Percentiles rank a stretch among this genome's conserved stretches.
Conservation (phyloP, 1,140 invertebrate species). For the Melanaphis sacchari region DNA sequence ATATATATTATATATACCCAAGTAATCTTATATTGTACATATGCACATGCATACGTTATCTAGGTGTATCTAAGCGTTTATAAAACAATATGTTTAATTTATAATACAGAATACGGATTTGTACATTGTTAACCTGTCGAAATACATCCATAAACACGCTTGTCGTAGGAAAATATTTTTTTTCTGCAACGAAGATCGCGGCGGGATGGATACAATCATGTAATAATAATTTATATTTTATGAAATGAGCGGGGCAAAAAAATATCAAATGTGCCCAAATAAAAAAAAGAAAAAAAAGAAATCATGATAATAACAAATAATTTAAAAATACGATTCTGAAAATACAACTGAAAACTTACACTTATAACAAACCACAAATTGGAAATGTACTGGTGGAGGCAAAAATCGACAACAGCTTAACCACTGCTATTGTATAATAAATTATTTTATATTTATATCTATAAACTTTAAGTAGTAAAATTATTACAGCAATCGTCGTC, state of each 20-base stretch:
- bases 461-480: neutral
- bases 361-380: neutral
- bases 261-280: neutral
- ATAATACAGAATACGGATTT: neutral
- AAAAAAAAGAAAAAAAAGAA: neutral
- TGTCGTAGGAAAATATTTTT: neutral
- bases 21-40: neutral
- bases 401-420: neutral
- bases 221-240: neutral
- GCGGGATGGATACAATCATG: neutral
- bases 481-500: neutral
- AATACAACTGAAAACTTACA: neutral
- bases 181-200: neutral
- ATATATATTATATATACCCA: neutral
- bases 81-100: neutral
- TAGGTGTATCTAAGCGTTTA: neutral
- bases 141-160: neutral
- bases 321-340: neutral
- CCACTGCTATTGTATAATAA: neutral
- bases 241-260: neutral
- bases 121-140: neutral
- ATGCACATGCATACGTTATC: neutral
- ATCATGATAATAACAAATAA: neutral
- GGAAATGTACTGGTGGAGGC: neutral
- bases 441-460: no score